These are phyloP conservation scores for Halesus radiatus DNA, from an alignment of 1,140 invertebrate species.

Conservation along the genomic window DNA sequence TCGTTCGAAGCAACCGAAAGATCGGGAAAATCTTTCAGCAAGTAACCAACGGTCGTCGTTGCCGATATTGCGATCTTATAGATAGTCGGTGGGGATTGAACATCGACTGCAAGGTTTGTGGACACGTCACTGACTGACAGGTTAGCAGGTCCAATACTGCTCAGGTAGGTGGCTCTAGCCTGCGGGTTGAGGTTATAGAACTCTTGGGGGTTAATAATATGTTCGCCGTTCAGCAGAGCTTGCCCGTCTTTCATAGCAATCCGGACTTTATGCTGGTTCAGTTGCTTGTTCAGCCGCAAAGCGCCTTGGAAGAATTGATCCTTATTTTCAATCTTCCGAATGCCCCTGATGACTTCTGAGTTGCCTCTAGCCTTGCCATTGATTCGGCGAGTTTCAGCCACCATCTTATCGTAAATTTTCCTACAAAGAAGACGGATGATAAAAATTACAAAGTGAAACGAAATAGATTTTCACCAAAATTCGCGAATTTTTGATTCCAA, in stretches of 20 bases:
- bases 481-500: no score
- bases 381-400: conserved; percentile 50
- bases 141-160: conserved; percentile 31
- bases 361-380: conserved; percentile 45
- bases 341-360: conserved; percentile 48
- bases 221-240: conserved; percentile 40
- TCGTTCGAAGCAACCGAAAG: background rate
- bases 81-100: background rate
- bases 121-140: conserved; percentile 30
- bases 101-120: background rate
- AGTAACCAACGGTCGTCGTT: background rate
- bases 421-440: conserved; percentile 30
- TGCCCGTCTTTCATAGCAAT: conserved; percentile 43
- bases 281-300: conserved; percentile 52
- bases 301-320: conserved; percentile 55
- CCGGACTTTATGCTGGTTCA: conserved; percentile 50
- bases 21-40: background rate
- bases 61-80: background rate
- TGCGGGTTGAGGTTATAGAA: conserved; percentile 2
- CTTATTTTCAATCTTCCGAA: conserved; percentile 50
- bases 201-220: conserved; percentile 40
- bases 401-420: conserved; percentile 54
- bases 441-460: no score
- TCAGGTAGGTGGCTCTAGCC: conserved; percentile 21
- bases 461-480: no score